Base-by-base conservation (phyloP, 2,797 vertebrate genomes). In the Spinibarbus caldwelli region DNA sequence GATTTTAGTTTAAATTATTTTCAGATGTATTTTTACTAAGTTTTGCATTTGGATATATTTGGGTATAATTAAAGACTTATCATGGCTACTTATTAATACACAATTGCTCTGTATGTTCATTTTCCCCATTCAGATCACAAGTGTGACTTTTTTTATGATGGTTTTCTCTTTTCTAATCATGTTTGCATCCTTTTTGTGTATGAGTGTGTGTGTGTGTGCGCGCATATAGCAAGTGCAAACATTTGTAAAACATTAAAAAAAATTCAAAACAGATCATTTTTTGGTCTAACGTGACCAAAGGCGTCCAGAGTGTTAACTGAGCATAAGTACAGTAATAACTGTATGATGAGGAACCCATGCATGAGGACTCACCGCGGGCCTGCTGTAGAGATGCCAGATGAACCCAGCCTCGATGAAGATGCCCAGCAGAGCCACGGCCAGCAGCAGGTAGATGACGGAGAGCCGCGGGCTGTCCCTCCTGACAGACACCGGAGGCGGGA, bases 351-450 rank as follows among this genome's bases (percentile, higher is more conserved):
- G 8, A 68, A 4, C 9, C 57, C 47, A 64, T 26, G 26, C 47
- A 70, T 31, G 31, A 73, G 82, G 47, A 15, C 14, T 43, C 26
- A 57, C 38, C 21, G 19, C 0, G 21, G 38, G 10, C 41, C 29
- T 34, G 57, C 45, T 72, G 86, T 85, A 84, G 6, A 89, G 86
- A 8, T 72, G 49, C 41, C 54, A 84, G 81, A 89, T 87, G 38
- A 86, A 21, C 0, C n/a, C 71, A 0, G 68, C 84, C 21, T 89
- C 77, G 19, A 86, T 38, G 15, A 64, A 1, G 34, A 89, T 26
- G 3, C 86, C 84, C 38, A 87, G 26, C 45, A 89, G 80, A 2
- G 88, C 86, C 34, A 86, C 26, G 23, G 62, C n/a, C 84, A 89
- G 75, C 36, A 89, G 72, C 45, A 66, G 34, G 77, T 89, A 68